Conservation (phyloP, 2,797 vertebrate genomes). For the Columba guinea region DNA sequence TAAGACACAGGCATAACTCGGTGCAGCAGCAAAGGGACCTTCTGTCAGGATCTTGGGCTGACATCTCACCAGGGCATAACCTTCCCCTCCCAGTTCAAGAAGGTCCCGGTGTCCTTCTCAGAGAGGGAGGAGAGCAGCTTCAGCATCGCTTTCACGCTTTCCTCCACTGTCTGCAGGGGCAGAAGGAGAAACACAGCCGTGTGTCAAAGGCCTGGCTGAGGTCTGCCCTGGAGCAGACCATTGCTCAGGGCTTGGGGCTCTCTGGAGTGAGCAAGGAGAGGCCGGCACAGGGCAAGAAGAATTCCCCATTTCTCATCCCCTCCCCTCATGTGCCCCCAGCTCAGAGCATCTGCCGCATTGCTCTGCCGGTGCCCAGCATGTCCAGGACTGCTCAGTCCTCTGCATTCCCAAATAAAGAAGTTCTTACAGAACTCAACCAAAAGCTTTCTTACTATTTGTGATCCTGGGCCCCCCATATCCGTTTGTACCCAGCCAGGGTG, state of each 20-base stretch:
- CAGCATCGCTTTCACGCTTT: background rate
- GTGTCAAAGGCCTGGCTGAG: too few species aligned
- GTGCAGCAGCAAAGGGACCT: background rate
- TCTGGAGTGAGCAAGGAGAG: background rate
- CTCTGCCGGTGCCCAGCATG: background rate
- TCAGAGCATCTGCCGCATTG: background rate
- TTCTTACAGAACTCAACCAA: background rate
- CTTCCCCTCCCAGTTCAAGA: slow-evolving; percentile 16
- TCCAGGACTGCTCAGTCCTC: background rate
- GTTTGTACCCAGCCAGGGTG: slow-evolving; percentile 63
- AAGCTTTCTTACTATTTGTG: background rate
- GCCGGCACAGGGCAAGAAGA: background rate
- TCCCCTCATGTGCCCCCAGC: background rate
- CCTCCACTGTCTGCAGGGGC: background rate
- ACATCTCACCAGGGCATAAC: background rate
- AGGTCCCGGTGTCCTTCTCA: background rate
- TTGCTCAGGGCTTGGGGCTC: too few species aligned
- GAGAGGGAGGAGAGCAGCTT: background rate
- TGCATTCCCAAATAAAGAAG: background rate
- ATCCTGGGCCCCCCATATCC: rapidly evolving
- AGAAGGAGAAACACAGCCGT: background rate
- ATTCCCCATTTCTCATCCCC: background rate
- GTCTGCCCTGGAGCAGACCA: background rate
- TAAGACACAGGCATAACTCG: background rate
- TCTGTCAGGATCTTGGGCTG: background rate